Conservation (phyloP, 1,140 invertebrate species). For the Portunus trituberculatus region DNA sequence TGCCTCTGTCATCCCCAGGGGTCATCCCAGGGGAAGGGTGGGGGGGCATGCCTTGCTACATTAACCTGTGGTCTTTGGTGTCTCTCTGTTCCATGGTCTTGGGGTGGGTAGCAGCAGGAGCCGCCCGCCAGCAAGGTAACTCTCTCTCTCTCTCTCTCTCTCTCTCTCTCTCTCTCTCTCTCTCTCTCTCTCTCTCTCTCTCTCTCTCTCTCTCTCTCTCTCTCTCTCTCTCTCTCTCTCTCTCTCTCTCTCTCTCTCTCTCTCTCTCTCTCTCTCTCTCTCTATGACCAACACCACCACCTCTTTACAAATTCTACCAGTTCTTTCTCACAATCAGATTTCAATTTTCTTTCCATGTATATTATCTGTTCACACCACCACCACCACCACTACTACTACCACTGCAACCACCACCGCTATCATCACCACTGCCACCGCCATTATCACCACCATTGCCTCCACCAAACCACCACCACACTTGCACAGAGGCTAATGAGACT, state of each 20-base stretch:
- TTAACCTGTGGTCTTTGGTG: slow-evolving; percentile 44
- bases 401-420: not conserved
- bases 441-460: not conserved
- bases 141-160: slow-evolving; percentile 29
- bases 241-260: not conserved
- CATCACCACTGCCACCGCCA: not conserved
- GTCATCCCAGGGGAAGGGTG: not conserved
- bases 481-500: not conserved
- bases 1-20: not conserved
- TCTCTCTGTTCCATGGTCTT: slow-evolving; percentile 31
- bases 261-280: slow-evolving; percentile 33
- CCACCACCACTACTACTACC: not conserved
- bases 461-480: not conserved
- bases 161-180: slow-evolving; percentile 37
- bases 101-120: slow-evolving; percentile 44
- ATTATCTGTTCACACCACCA: not conserved
- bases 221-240: slow-evolving; percentile 4
- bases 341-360: slow-evolving; percentile 1
- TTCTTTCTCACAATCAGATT: not conserved
- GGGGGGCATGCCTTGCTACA: slow-evolving; percentile 41
- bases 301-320: too few species aligned
- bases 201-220: not conserved
- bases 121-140: not conserved
- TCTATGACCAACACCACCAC: not conserved
- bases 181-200: slow-evolving; percentile 1